Evolutionary conservation across 2,888 invertebrate genomes (phyloP), one percentile per base, ranked within the genome.

Genomic region (Drosophila leonis): DNA sequence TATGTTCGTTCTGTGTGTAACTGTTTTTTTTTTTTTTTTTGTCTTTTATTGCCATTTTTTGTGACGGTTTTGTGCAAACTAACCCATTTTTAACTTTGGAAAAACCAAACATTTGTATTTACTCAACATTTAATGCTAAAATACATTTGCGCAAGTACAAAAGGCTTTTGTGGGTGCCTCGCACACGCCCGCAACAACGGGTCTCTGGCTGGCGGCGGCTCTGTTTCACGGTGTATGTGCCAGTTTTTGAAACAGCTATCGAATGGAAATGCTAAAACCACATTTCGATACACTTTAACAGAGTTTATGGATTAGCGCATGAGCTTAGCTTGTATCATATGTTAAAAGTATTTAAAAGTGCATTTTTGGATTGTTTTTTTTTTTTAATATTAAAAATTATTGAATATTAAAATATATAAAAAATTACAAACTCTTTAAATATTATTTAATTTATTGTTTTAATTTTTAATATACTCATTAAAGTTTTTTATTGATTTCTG

Each of bases 101-200:
- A 74, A 69, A 63, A 37, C 74, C 85, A 82, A 71, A 67, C 80
- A 80, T 74, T 82, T 83, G 72, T 83, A 69, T 80, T 75, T 75
- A 61, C 56, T 63, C 46, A 75, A 80, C 80, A 75, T 60, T 51
- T 60, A 84, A 76, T 76, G 68, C 63, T 62, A 70, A 84, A 76
- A 79, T 57, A 42, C 77, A 74, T 80, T 82, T 80, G 86, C 80
- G 69, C 86, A 88, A 83, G 73, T 83, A 83, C 78, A 73, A 69
- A 80, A 74, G 61, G 57, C 33, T 41, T 75, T 69, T 83, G 54
- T 64, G 18, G 39, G 39, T 63, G 55, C 20, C 27, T 54, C 44
- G 49, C 37, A 3, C 48, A 60, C 10, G 46, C 35, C 42, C 44
- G 35, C 57, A 48, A 62, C 57, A 31, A 3, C n/a, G 46, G 31